Percentiles rank a stretch among this genome's conserved stretches.
phyloP scores from a whole-genome alignment of 1,140 invertebrate genomes.

The Rhynchophorus ferrugineus region DNA sequence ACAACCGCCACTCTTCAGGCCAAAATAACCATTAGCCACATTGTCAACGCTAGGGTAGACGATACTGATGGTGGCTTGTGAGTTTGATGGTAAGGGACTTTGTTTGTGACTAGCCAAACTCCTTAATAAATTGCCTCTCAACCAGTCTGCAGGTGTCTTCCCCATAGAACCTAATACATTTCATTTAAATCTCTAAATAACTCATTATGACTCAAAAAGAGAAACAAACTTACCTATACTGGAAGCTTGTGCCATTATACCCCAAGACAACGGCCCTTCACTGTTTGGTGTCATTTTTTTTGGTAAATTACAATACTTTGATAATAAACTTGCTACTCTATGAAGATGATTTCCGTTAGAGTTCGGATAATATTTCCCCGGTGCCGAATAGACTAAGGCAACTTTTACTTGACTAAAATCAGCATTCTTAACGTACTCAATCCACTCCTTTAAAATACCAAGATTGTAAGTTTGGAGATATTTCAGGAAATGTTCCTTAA shows the following conservation, averaged over 20 bases:
- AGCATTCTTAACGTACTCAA: slow-evolving; percentile 60
- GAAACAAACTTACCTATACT: slow-evolving; percentile 83
- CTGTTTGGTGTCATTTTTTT: slow-evolving; percentile 44
- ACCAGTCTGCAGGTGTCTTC: slow-evolving; percentile 58
- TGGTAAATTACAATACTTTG: slow-evolving; percentile 53
- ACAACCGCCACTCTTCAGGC: slow-evolving; percentile 73
- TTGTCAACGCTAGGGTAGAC: slow-evolving; percentile 71
- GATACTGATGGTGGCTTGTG: slow-evolving; percentile 36
- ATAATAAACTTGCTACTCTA: slow-evolving; percentile 56
- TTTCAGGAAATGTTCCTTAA: slow-evolving; percentile 75
- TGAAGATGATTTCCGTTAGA: slow-evolving; percentile 62
- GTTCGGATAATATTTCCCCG: slow-evolving; percentile 64
- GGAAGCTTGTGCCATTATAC: slow-evolving; percentile 76
- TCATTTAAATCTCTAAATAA: neutral
- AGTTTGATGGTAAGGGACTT: slow-evolving; percentile 28
- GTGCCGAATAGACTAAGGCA: slow-evolving; percentile 75
- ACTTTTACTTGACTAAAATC: slow-evolving; percentile 83
- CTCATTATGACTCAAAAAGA: too few species aligned
- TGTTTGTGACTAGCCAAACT: slow-evolving; percentile 51
- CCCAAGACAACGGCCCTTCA: slow-evolving; percentile 52
- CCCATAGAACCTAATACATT: slow-evolving; percentile 45
- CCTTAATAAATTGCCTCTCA: slow-evolving; percentile 56
- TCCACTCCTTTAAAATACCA: slow-evolving; percentile 61
- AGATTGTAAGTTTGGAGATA: slow-evolving; percentile 74
- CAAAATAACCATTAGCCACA: slow-evolving; percentile 77